Evolutionary conservation across 35 echinoderm and acorn worm species (phyloP).

Genomic region (Hemicentrotus pulcherrimus): DNA sequence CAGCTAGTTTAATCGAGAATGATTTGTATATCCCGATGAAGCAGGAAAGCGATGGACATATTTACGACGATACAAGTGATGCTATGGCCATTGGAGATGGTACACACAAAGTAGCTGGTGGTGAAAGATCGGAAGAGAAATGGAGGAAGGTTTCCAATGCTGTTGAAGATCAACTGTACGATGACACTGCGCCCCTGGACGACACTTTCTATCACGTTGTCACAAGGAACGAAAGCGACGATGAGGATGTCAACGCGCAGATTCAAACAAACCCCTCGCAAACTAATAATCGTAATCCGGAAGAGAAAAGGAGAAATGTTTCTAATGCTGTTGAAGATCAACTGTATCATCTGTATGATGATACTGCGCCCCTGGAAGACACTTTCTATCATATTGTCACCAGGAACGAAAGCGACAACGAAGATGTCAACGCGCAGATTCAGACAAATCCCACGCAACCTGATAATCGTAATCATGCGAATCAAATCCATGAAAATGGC

Average conservation of each 20-base stretch:
- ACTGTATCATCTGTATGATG: neutral
- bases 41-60: neutral
- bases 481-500: neutral
- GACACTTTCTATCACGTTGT: neutral
- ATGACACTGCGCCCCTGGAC: neutral
- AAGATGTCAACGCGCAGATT: neutral
- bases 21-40: conserved; percentile 1
- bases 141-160: neutral
- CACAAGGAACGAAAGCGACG: conserved; percentile 32
- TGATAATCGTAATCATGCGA: neutral
- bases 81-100: too few species aligned
- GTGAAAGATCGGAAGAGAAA: neutral
- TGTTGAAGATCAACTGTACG: neutral
- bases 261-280: too few species aligned
- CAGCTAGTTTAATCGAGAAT: neutral
- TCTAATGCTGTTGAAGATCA: neutral
- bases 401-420: conserved; percentile 26
- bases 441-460: neutral
- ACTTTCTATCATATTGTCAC: neutral
- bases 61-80: neutral
- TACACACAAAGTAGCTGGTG: neutral
- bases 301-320: neutral
- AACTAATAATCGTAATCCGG: neutral
- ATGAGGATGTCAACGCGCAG: neutral
- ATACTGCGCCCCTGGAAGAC: neutral